Base-by-base conservation (phyloP, 2,113 vertebrate species). In the Macroglossus sobrinus region DNA sequence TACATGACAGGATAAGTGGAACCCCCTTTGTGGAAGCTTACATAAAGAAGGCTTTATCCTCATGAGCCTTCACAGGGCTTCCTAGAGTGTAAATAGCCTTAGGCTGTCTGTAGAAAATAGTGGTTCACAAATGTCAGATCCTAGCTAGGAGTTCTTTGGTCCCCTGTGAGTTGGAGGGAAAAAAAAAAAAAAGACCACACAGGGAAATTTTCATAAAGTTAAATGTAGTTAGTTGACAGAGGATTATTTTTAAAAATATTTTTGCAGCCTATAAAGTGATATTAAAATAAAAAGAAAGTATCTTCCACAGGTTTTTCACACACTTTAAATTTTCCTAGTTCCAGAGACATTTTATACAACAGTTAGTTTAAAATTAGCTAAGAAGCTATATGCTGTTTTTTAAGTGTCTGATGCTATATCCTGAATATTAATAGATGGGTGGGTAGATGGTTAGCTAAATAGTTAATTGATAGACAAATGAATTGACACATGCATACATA, bases 1-100 rank as follows among this genome's bases (percentile, higher is more conserved):
- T 68, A 55, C 30, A 84, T 91, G 81, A 93, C 30, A 85, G 64
- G 45, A 28, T 80, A 93, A 93, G 63, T 91, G 45, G 87, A 93
- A 55, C 9, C 3, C n/a, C 57, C 76, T 68, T 63, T 35, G 50
- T 57, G 72, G 43, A 84, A 79, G 19, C n/a, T 74, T 74, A 21
- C 7, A 22, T 35, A 50, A 76, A n/a, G 45, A 79, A 80, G 26
- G 33, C 35, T 45, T 57, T 63, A 66, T 79, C 35, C 24, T 89
- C 50, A 19, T 7, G 15, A 80, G 33, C 22, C 69, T 64, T 75
- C 26, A 28, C 14, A 28, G 84, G 26, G 38, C 47, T 91, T 91
- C 43, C 43, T 63, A 16, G 43, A 57, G 11, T 35, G 24, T 35
- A 43, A 93, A 91, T 21, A 68, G 11, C 12, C 16, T 19, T 43